phyloP scores from a whole-genome alignment of 2,113 vertebrate species.

The Cacatua alba region DNA sequence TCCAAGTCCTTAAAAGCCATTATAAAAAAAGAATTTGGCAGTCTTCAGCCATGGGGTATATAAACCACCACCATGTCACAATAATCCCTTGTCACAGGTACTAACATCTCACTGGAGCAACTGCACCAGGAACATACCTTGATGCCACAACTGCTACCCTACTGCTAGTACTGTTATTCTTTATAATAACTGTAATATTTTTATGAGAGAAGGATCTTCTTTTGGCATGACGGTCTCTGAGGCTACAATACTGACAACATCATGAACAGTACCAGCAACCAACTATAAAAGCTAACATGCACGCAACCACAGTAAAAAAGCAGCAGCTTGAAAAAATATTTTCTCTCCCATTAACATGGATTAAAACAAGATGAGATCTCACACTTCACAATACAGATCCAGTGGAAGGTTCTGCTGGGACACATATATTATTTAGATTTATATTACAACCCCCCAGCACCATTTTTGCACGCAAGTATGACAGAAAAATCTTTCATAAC shows the following conservation, averaged over 20 bases:
- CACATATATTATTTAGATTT: not conserved
- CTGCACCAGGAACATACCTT: not conserved
- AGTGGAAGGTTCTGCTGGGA: not conserved
- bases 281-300: not conserved
- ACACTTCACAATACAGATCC: not conserved
- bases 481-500: not conserved
- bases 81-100: not conserved
- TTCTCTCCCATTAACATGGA: not conserved
- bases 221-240: not conserved
- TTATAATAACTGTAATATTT: not conserved
- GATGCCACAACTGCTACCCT: not conserved
- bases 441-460: not conserved
- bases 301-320: not conserved
- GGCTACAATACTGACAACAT: not conserved
- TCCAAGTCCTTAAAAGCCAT: not conserved
- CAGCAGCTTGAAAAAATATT: not conserved
- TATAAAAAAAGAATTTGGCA: not conserved
- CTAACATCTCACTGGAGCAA: not conserved
- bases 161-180: not conserved
- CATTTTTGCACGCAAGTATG: not conserved
- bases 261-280: not conserved
- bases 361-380: not conserved
- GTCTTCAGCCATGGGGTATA: not conserved
- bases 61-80: not conserved
- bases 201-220: not conserved